These are phyloP conservation scores for Caenorhabditis latens DNA, from an alignment of 1,140 invertebrate species.

Conservation along the genomic window DNA sequence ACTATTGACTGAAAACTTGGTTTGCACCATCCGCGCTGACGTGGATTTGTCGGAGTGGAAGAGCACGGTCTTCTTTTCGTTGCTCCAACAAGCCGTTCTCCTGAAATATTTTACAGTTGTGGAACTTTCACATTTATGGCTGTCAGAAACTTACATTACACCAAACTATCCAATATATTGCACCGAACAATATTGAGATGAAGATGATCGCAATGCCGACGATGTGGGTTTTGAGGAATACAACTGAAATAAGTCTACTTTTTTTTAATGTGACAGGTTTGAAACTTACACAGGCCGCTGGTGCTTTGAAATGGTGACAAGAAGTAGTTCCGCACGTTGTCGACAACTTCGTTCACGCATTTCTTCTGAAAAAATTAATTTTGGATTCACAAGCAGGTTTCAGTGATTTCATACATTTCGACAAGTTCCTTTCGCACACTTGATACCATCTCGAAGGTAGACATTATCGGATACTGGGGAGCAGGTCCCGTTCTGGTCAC, in stretches of 20 bases:
- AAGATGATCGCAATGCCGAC: conserved; percentile 17
- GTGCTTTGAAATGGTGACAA: conserved; percentile 19
- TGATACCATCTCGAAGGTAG: conserved; percentile 52
- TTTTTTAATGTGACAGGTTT: background rate
- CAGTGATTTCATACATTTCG: conserved; percentile 7
- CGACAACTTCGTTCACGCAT: conserved; percentile 53
- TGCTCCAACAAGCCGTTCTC: background rate
- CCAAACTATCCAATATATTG: background rate
- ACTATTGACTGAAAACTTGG: background rate
- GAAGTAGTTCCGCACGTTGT: conserved; percentile 52
- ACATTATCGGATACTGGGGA: conserved; percentile 3
- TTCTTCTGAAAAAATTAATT: conserved; percentile 9
- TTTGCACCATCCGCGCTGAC: background rate
- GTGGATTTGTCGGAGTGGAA: background rate
- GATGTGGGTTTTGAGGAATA: conserved; percentile 46
- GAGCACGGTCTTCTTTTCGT: background rate
- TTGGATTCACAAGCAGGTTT: background rate
- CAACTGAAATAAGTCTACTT: conserved; percentile 10
- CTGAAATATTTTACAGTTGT: background rate
- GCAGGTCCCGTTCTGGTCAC: conserved; percentile 54
- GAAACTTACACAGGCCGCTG: conserved; percentile 38
- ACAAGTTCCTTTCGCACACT: conserved; percentile 58
- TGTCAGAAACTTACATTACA: background rate
- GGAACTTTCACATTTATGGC: too few species aligned
- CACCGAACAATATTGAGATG: background rate